Conservation (phyloP, 2,888 invertebrate species). For the Drosophila bunnanda region DNA sequence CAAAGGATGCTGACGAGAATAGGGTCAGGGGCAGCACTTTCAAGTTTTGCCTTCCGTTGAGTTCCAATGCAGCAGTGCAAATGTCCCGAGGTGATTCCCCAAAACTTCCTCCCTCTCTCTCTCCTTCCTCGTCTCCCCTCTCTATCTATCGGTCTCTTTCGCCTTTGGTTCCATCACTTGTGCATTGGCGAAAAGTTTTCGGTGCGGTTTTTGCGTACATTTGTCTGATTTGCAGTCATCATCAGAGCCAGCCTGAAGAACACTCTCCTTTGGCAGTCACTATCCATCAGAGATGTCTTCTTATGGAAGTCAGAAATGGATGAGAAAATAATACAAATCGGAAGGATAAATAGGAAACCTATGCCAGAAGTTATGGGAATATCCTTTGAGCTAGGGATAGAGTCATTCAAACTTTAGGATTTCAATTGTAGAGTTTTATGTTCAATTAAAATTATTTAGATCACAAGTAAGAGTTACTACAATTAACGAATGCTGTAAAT, state of each 20-base stretch:
- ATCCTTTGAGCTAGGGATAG: not conserved
- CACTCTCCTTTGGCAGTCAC: slow-evolving; percentile 13
- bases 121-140: not conserved
- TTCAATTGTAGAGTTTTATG: not conserved
- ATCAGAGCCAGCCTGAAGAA: slow-evolving; percentile 27
- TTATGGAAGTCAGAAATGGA: slow-evolving; percentile 1
- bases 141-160: slow-evolving; percentile 5
- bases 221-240: slow-evolving; percentile 78
- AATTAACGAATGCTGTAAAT: no score
- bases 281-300: slow-evolving; percentile 24
- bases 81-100: slow-evolving; percentile 50
- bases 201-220: slow-evolving; percentile 74
- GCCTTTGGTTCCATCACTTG: slow-evolving; percentile 52
- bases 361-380: not conserved
- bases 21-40: slow-evolving; percentile 44
- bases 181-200: slow-evolving; percentile 73
- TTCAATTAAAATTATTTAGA: not conserved
- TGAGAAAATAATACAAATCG: not conserved
- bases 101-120: slow-evolving; percentile 1
- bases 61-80: slow-evolving; percentile 49
- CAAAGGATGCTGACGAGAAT: slow-evolving; percentile 20
- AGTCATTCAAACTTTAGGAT: fast-evolving
- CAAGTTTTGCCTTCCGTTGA: slow-evolving; percentile 47
- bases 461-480: no score
- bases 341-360: not conserved